Evolutionary conservation across 2,888 invertebrate species (phyloP).

Genomic region (Gastracanthus pulcherrimus): DNA sequence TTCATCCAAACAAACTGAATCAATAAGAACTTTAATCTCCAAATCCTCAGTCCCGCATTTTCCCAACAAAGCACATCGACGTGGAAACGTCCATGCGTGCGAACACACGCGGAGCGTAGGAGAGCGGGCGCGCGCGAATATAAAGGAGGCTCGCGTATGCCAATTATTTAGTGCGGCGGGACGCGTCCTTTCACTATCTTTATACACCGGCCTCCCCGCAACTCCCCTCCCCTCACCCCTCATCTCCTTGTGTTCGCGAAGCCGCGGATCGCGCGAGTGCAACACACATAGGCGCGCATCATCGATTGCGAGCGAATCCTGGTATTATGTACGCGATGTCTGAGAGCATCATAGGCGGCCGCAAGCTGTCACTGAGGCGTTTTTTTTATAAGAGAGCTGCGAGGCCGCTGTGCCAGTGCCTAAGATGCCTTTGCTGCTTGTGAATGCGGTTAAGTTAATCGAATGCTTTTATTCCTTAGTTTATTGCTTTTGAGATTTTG

Average conservation of each 20-base stretch:
- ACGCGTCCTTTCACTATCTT: slow-evolving; percentile 45
- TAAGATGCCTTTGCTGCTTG: too few relatives aligned
- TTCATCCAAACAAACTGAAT: too few relatives aligned
- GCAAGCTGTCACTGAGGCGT: not conserved
- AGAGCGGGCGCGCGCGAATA: slow-evolving; percentile 10
- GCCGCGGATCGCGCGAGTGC: not conserved
- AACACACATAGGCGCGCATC: not conserved
- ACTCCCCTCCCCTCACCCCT: not conserved
- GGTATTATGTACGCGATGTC: not conserved
- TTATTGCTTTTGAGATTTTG: too few relatives aligned
- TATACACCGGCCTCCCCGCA: not conserved
- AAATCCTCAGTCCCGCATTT: too few relatives aligned
- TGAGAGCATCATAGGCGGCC: not conserved
- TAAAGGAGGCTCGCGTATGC: slow-evolving; percentile 35
- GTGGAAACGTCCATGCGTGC: not conserved
- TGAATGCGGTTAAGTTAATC: too few relatives aligned
- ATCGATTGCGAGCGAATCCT: not conserved
- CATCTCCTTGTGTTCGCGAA: not conserved
- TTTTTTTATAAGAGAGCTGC: too few relatives aligned
- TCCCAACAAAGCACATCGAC: not conserved
- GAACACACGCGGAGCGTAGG: not conserved
- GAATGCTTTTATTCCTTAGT: too few relatives aligned
- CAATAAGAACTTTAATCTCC: too few relatives aligned
- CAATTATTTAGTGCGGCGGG: slow-evolving; percentile 46
- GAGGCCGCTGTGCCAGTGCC: too few relatives aligned